Conservation (phyloP, 2,797 vertebrate species). For the Acipenser oxyrinchus region DNA sequence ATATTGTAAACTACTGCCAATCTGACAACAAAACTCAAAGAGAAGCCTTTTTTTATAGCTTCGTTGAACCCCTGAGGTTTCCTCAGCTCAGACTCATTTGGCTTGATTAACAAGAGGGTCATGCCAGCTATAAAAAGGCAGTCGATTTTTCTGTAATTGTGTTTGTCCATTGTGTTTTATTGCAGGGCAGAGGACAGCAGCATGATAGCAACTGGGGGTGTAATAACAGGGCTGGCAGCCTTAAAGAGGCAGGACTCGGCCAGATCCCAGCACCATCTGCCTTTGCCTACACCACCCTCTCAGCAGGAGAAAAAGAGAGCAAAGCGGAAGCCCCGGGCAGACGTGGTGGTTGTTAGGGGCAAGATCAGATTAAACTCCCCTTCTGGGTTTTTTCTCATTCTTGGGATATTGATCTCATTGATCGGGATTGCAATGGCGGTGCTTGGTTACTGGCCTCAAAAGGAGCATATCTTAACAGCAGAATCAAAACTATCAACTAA, state of each 20-base stretch:
- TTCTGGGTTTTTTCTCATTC: conserved; percentile 87
- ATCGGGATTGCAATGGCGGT: conserved; percentile 90
- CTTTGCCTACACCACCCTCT: conserved; percentile 41
- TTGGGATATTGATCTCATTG: conserved; percentile 81
- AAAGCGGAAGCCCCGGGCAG: conserved; percentile 73
- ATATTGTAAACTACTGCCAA: background rate
- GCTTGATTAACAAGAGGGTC: background rate
- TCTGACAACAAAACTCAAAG: background rate
- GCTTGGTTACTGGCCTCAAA: conserved; percentile 93
- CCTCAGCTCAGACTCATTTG: conserved; percentile 14
- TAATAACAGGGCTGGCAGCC: conserved; percentile 92
- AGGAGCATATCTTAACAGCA: conserved; percentile 46
- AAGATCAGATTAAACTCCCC: conserved; percentile 88
- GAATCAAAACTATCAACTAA: conserved; percentile 48
- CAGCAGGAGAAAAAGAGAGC: conserved; percentile 63
- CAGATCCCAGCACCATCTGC: conserved; percentile 79
- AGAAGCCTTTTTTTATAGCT: background rate
- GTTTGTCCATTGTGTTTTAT: conserved; percentile 23
- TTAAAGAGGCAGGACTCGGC: conserved; percentile 93
- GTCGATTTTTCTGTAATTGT: conserved; percentile 3
- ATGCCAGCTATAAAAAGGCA: conserved; percentile 1
- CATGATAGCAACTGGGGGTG: conserved; percentile 95
- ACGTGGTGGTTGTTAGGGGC: conserved; percentile 89
- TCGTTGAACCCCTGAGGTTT: background rate
- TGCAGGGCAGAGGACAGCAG: conserved; percentile 39